These are phyloP conservation scores for Tapirus indicus DNA, from an alignment of 2,797 vertebrate genomes.

Conservation along the genomic window DNA sequence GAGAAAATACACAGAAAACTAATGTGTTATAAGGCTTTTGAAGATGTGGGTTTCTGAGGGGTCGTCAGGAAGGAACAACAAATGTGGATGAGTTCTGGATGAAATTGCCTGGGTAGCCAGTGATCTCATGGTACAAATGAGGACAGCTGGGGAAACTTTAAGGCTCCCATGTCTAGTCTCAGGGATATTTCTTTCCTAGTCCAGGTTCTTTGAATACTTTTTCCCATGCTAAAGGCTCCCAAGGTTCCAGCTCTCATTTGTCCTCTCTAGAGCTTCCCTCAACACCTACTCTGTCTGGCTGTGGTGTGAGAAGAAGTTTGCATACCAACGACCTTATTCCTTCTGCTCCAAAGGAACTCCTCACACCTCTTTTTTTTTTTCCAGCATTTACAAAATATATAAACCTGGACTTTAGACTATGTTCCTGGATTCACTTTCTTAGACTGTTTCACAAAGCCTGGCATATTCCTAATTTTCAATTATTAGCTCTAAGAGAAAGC, in stretches of 20 bases:
- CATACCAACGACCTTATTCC: background rate
- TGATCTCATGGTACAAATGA: background rate
- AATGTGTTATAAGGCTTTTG: background rate
- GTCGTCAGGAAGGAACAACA: background rate
- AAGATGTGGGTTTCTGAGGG: background rate
- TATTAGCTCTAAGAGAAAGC: background rate
- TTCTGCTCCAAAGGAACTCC: background rate
- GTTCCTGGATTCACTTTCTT: background rate
- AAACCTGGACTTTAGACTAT: background rate
- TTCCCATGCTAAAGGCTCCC: background rate
- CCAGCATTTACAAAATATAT: background rate
- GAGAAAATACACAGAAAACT: background rate
- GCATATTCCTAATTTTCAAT: background rate
- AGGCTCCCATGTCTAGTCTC: background rate
- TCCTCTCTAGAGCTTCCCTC: background rate
- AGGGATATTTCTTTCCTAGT: background rate
- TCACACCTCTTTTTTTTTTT: background rate
- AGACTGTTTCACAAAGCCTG: background rate
- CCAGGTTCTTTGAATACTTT: background rate
- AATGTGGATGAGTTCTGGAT: background rate
- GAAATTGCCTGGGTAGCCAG: background rate
- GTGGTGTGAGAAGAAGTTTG: background rate
- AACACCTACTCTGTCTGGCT: background rate
- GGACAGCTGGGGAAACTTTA: background rate
- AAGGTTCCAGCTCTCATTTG: background rate